Evolutionary conservation across 2,113 vertebrate species (phyloP).

Genomic region (Protobothrops flavoviridis): DNA sequence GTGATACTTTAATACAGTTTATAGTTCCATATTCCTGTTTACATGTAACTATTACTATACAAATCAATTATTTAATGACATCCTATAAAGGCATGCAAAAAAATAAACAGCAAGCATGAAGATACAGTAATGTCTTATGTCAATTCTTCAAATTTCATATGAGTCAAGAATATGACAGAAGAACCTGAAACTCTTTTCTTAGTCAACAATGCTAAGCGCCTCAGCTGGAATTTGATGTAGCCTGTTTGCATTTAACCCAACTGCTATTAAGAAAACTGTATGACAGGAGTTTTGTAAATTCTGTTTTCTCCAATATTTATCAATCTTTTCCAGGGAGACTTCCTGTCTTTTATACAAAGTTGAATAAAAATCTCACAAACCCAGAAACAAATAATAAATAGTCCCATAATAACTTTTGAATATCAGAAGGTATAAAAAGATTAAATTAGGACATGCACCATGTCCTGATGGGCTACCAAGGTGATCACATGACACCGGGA

Average conservation of each 20-base stretch:
- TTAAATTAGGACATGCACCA: not conserved
- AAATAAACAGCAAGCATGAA: not conserved
- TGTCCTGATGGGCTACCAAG: not conserved
- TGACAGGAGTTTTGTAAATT: not conserved
- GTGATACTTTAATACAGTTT: slow-evolving; percentile 49
- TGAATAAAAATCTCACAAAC: not conserved
- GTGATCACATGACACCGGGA: too few relatives aligned
- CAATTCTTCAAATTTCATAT: not conserved
- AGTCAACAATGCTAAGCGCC: not conserved
- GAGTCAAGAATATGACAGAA: not conserved
- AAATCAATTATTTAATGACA: not conserved
- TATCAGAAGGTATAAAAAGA: not conserved
- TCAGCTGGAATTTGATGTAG: slow-evolving; percentile 7
- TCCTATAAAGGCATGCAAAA: not conserved
- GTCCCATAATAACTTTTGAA: not conserved
- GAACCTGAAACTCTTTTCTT: fast-evolving
- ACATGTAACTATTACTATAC: not conserved
- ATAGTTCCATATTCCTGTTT: not conserved
- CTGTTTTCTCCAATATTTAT: too few relatives aligned
- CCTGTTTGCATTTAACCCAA: not conserved
- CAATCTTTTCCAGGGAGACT: not conserved
- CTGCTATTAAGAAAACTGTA: not conserved
- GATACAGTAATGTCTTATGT: not conserved
- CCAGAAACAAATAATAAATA: not conserved
- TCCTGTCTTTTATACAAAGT: not conserved